phyloP scores from a whole-genome alignment of 2,797 vertebrate species.

The Myioborus melanocephalus region DNA sequence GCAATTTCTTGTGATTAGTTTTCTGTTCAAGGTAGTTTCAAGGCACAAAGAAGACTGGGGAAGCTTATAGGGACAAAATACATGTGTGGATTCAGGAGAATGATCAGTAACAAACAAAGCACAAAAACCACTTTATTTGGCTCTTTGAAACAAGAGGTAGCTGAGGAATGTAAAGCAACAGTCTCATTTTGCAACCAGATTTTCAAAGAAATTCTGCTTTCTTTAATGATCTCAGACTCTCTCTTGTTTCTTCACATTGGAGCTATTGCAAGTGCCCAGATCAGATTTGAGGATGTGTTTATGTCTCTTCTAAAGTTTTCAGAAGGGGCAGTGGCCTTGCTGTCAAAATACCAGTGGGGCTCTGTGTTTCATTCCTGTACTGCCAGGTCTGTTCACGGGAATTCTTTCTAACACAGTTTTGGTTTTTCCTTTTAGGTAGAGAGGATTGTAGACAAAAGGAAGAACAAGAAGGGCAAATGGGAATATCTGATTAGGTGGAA shows the following conservation, averaged over 20 bases:
- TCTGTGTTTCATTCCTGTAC: neutral
- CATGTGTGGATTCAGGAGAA: neutral
- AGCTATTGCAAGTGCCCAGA: neutral
- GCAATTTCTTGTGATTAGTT: neutral
- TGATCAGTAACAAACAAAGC: neutral
- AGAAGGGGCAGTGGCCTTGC: neutral
- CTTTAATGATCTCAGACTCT: neutral
- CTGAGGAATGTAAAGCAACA: neutral
- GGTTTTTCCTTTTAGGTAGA: conserved; percentile 83
- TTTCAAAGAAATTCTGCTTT: neutral
- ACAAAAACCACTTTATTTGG: neutral
- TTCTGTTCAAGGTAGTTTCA: neutral
- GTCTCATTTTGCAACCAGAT: neutral
- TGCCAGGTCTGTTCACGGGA: neutral
- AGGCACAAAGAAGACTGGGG: neutral
- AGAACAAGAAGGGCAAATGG: conserved; percentile 98
- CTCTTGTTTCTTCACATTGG: neutral
- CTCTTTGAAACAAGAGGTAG: neutral
- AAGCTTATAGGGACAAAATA: neutral
- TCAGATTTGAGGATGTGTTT: neutral
- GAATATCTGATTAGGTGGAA: conserved; percentile 98
- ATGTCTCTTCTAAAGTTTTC: neutral
- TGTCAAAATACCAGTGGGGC: neutral
- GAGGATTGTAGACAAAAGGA: conserved; percentile 95
- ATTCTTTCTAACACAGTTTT: neutral